Base-by-base conservation (phyloP, 1,140 invertebrate species). In the Stratiolaelaps scimitus region DNA sequence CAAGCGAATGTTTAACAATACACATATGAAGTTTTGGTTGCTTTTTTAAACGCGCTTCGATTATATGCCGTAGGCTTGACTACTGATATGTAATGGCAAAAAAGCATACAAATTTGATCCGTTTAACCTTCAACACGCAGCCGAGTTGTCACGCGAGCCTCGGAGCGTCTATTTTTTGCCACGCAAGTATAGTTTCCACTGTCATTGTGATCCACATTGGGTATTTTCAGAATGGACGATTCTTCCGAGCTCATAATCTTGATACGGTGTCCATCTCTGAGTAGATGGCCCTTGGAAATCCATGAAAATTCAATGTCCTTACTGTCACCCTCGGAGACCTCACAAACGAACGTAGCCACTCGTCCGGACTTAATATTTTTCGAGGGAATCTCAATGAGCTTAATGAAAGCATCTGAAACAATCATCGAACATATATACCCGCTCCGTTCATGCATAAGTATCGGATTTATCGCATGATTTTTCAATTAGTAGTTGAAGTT, bases 131-230 rank as follows among this genome's bases (percentile, higher is more conserved):
- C 53, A 1, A 60, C 53, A 26, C 23, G 26, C 17, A 60, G 20
- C 10, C 17, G 15, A 17, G 53, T 34, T 34, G 53, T 15, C 17
- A 60, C 20, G 2, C 53, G 26, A 15, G 53, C 53, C 34, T 60
- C 53, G 53, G 53, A 60, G 34, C 34, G 34, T 15, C 26, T 34
- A 60, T 17, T 60, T 10, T 60, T 60, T 15, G 53, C 53, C 2
- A 34, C 34, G 53, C 53, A 60, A 26, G 53, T 60, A 60, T 60
- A 60, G 23, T 60, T 60, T 60, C 53, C 53, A 34, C 53, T 23
- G 26, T 60, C 53, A 60, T 60, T 60, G 53, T 29, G 53, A 26
- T 26, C 26, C 26, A 60, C 53, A 60, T 60, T 60, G 15, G 53
- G 26, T 29, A 60, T 60, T 60, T 60, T 60, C 53, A 60, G 23